Base-by-base conservation (phyloP, 2,888 invertebrate genomes). In the Lissonota sp. region DNA sequence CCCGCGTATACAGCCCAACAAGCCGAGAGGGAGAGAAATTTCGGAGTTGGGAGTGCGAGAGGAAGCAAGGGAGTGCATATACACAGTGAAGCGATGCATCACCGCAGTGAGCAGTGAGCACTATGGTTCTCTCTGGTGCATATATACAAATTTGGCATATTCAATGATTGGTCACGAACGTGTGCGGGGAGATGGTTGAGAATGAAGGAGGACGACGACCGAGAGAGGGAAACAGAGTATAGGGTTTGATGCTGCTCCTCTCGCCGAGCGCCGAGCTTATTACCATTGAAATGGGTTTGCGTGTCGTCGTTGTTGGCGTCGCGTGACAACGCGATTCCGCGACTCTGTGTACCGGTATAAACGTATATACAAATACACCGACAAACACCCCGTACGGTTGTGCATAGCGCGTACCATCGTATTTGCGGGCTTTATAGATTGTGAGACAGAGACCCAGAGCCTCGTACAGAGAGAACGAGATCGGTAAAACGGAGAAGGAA, bases 101-200 rank as follows among this genome's bases (percentile, higher is more conserved):
- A 74, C 53, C 51, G 63, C 57, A 7, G 53, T 55, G 69, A 26
- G 62, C 55, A 58, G 67, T 37, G 55, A 39, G 53, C 46, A 67
- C 79, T 71, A 83, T 78, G 79, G 73, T 70, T 84, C 86, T 84
- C 86, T 82, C 81, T 73, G 83, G 82, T 84, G 86, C 85, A 87
- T 87, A 88, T 87, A 88, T 87, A 88, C 89, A 88, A 88, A 90
- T 90, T 90, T 89, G 88, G 87, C 88, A 86, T 87, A 86, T 83
- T 87, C 86, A 86, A 88, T 87, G 90, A 89, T 89, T 86, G 90
- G 87, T 86, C 88, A 87, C 63, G 67, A 49, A 73, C 86, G 86
- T 14, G 86, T 14, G 70, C 49, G 49, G 16, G 62, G 14, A 53
- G 42, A 6, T 8, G 46, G 46, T 12, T 16, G 63, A 55, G 55